Conservation (phyloP, 92 coral and sea anemone species). For the Hydrozoanthus gracilis region DNA sequence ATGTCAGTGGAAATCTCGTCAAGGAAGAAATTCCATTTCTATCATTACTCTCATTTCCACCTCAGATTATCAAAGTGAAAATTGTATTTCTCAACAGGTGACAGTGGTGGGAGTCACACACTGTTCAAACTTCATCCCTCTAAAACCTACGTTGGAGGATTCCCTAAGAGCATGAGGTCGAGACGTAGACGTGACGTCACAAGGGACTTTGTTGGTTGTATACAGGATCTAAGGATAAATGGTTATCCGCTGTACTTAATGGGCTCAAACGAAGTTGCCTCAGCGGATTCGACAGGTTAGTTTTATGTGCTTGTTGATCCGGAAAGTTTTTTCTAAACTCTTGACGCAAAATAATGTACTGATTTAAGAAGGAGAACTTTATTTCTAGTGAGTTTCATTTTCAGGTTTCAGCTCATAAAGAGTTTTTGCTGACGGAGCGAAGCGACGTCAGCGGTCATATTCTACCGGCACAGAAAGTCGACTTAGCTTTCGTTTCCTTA, state of each 20-base stretch:
- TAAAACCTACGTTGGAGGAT: slow-evolving; percentile 80
- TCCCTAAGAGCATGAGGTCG: slow-evolving; percentile 47
- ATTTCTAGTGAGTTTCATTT: too few relatives aligned
- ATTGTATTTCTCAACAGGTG: slow-evolving; percentile 32
- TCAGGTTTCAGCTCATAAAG: too few relatives aligned
- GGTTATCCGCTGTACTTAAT: slow-evolving; percentile 67
- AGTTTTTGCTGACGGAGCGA: too few relatives aligned
- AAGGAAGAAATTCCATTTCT: too few relatives aligned
- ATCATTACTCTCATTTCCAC: too few relatives aligned
- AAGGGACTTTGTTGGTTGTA: slow-evolving; percentile 86
- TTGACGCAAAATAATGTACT: not conserved
- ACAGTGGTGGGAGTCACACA: slow-evolving; percentile 53
- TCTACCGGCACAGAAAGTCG: too few relatives aligned
- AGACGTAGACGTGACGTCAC: slow-evolving; percentile 53
- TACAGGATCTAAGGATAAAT: slow-evolving; percentile 85
- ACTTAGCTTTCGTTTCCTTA: too few relatives aligned
- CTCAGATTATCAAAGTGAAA: too few relatives aligned
- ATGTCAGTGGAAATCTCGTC: too few relatives aligned
- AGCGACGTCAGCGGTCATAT: too few relatives aligned
- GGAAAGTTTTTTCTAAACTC: not conserved
- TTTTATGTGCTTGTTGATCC: not conserved
- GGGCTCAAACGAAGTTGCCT: slow-evolving; percentile 62
- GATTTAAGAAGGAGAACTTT: too few relatives aligned
- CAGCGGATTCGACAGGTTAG: slow-evolving; percentile 68
- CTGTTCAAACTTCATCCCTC: slow-evolving; percentile 72